These are phyloP conservation scores for Andrena dorsata DNA, from an alignment of 2,888 invertebrate species.

Conservation along the genomic window DNA sequence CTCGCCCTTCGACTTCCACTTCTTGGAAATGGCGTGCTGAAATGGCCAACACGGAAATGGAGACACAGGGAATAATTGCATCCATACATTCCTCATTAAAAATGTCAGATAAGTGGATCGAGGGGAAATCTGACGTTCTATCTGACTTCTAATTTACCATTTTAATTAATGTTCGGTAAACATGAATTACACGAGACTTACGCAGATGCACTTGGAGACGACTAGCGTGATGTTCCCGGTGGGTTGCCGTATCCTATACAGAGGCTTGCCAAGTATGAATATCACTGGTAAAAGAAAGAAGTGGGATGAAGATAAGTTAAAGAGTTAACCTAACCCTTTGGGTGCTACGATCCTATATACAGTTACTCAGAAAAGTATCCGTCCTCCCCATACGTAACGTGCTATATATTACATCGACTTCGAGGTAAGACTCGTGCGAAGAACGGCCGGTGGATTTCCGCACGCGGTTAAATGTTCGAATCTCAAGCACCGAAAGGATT, in stretches of 20 bases:
- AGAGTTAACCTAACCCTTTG: no score
- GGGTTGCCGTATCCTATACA: slow-evolving; percentile 92
- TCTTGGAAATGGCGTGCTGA: slow-evolving; percentile 86
- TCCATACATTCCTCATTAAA: neutral
- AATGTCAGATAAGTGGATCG: no score
- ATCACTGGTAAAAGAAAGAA: slow-evolving; percentile 87
- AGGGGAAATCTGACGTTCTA: no score
- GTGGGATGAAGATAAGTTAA: no score
- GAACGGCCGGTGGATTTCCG: no score
- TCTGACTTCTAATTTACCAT: neutral
- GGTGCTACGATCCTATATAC: no score
- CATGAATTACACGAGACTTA: slow-evolving; percentile 86
- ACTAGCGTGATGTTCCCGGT: slow-evolving; percentile 93
- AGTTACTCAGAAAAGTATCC: no score
- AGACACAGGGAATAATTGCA: neutral
- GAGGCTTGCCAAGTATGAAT: slow-evolving; percentile 91
- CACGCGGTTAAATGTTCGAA: no score
- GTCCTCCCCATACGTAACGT: no score
- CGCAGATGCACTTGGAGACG: slow-evolving; percentile 91
- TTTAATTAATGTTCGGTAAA: neutral
- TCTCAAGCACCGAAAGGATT: no score
- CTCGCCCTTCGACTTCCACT: slow-evolving; percentile 85
- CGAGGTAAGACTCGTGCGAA: no score
- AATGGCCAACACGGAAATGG: neutral
- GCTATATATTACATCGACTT: no score